Evolutionary conservation across 2,113 vertebrate species (phyloP), one percentile per base, ranked within the genome.

Genomic region (Hyla sarda): DNA sequence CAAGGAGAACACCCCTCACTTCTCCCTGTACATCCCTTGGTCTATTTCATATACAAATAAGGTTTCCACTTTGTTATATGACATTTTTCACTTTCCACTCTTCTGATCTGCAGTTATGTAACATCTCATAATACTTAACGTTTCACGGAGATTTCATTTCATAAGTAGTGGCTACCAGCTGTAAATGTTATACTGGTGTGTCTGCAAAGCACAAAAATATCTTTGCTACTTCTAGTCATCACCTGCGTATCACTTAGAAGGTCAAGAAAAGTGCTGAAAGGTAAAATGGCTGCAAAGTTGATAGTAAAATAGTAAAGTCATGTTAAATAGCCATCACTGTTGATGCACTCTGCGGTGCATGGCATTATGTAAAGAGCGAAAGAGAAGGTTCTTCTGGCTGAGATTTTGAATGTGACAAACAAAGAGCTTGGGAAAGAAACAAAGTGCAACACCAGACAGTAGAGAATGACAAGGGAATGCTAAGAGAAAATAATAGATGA

Each of bases 401-500:
- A 58, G 23, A 73, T 58, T 80, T 19, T 80, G n/a, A 86, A 86
- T 48, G 37, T 82, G 48, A 80, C 76, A 86, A 80, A 85, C 28
- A 71, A 85, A 86, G 67, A 74, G 67, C 77, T 58, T 65, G 54
- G 13, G 52, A 74, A 30, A 48, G 52, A 81, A 58, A 54, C 48
- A 81, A 47, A 86, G 65, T 60, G 25, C 76, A 82, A 73, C 50
- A 54, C 67, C 78, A 73, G 67, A 48, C 65, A 74, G 50, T 62
- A 62, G 67, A 74, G 78, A 67, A 74, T 86, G 77, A 81, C 78
- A 82, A 58, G 58, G 54, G 52, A 86, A 82, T 86, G 67, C 77
- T 60, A 69, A 86, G 71, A 41, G 67, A 82, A 86, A 86, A 86
- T 82, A 86, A 81, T 71, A 80, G 74, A 80, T 86, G 65, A 86